Evolutionary conservation across 2,113 vertebrate species (phyloP).

Genomic region (Turdus rufiventris): DNA sequence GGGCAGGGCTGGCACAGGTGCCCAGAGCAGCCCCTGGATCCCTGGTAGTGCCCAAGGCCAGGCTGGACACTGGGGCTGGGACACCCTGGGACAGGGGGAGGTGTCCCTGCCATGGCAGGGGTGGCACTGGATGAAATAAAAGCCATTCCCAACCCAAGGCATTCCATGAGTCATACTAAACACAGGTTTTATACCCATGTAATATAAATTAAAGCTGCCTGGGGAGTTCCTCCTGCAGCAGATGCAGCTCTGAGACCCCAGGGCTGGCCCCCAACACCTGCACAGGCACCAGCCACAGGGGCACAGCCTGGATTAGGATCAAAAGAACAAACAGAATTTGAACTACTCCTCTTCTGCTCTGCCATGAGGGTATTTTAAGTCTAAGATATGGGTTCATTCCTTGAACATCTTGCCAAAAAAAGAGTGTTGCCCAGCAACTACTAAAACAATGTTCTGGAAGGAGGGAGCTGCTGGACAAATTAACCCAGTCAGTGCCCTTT

Average conservation of each 20-base stretch:
- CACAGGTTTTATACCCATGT: fast-evolving
- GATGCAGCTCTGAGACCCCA: background rate
- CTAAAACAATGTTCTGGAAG: slow-evolving; percentile 54
- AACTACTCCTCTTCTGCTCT: slow-evolving; percentile 10
- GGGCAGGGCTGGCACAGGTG: background rate
- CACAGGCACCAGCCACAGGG: background rate
- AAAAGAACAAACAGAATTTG: slow-evolving; percentile 22
- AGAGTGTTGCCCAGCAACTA: slow-evolving; percentile 63
- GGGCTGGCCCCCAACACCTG: background rate
- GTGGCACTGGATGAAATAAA: fast-evolving
- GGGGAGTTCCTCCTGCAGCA: background rate
- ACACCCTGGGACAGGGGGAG: background rate
- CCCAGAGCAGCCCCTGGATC: background rate
- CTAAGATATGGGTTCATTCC: slow-evolving; percentile 50
- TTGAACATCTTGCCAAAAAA: slow-evolving; percentile 59
- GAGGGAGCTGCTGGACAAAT: slow-evolving; percentile 41
- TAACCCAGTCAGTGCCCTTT: slow-evolving; percentile 33
- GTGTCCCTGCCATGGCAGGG: background rate
- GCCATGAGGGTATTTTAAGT: slow-evolving; percentile 57
- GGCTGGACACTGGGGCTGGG: background rate
- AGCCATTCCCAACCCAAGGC: background rate
- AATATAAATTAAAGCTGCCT: background rate
- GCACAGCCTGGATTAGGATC: background rate
- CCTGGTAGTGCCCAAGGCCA: background rate
- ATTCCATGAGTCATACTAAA: fast-evolving